A percentile compares a stretch with the other conserved stretches of the same genome.
These are phyloP conservation scores for Crematogaster levior DNA, from an alignment of 2,888 invertebrate species.

Conservation along the genomic window DNA sequence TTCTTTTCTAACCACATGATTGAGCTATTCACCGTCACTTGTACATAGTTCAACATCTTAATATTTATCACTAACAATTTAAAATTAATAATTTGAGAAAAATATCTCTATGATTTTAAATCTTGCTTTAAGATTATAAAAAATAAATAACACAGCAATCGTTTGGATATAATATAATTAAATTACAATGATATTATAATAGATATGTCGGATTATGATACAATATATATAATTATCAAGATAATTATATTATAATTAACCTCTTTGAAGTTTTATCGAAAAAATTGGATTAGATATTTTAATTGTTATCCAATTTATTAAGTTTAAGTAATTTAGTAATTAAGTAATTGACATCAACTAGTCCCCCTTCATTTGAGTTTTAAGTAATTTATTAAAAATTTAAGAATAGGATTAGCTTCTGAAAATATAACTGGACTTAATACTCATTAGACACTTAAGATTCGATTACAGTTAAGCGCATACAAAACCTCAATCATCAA, in stretches of 20 bases:
- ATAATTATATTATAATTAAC: too few relatives aligned
- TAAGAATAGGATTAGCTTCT: neutral
- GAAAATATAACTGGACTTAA: slow-evolving; percentile 12
- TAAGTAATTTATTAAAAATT: neutral
- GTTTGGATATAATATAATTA: too few relatives aligned
- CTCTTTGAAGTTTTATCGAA: neutral
- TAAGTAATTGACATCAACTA: too few relatives aligned
- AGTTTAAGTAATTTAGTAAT: too few relatives aligned
- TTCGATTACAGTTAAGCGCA: slow-evolving; percentile 35
- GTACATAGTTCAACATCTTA: neutral
- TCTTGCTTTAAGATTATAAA: neutral
- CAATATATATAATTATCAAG: too few relatives aligned
- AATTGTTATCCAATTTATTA: too few relatives aligned
- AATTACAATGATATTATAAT: too few relatives aligned
- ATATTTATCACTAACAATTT: slow-evolving; percentile 13
- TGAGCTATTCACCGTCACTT: neutral
- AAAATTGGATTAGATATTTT: neutral
- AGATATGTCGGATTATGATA: too few relatives aligned
- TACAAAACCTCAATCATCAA: slow-evolving; percentile 18
- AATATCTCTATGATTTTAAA: neutral
- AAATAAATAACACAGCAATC: neutral
- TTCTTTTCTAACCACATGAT: neutral
- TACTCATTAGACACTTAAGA: neutral
- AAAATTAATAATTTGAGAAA: neutral
- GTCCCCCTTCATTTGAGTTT: neutral